Conservation (phyloP, 23 tunicate genomes). For the Trididemnum nubilum region DNA sequence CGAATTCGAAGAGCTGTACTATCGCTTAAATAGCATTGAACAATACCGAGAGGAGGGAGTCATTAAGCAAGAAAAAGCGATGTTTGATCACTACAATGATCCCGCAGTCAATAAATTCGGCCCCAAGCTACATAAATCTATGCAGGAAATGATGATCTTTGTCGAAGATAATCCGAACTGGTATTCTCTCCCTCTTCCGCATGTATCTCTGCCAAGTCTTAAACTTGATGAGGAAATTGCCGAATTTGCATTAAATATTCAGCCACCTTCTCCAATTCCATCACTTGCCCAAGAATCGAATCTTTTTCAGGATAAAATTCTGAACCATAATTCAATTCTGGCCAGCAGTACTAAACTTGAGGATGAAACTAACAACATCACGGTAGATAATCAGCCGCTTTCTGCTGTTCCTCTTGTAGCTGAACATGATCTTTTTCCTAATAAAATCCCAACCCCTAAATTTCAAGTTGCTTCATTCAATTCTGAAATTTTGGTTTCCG, state of each 20-base stretch:
- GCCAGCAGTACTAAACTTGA: background rate
- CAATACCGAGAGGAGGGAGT: constrained; percentile 18
- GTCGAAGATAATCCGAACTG: constrained; percentile 43
- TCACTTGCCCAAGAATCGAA: background rate
- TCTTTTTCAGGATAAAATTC: background rate
- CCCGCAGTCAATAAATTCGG: constrained; percentile 42
- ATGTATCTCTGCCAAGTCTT: background rate
- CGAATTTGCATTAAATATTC: background rate
- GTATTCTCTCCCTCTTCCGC: no score
- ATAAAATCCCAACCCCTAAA: background rate
- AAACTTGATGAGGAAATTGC: background rate
- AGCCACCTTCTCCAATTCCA: background rate
- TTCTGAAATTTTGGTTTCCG: background rate
- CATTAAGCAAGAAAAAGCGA: background rate
- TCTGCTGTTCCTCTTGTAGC: background rate
- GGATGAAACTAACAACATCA: background rate
- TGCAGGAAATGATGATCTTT: constrained; percentile 37
- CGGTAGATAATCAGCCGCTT: background rate
- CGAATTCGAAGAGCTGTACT: constrained; percentile 59
- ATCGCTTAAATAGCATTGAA: constrained; percentile 34
- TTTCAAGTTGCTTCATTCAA: background rate
- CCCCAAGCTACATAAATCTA: constrained; percentile 12
- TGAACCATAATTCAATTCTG: no score
- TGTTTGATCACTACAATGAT: constrained; percentile 31
- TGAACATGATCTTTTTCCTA: background rate